Conservation (phyloP, 2,797 vertebrate genomes). For the Typhlichthys subterraneus region DNA sequence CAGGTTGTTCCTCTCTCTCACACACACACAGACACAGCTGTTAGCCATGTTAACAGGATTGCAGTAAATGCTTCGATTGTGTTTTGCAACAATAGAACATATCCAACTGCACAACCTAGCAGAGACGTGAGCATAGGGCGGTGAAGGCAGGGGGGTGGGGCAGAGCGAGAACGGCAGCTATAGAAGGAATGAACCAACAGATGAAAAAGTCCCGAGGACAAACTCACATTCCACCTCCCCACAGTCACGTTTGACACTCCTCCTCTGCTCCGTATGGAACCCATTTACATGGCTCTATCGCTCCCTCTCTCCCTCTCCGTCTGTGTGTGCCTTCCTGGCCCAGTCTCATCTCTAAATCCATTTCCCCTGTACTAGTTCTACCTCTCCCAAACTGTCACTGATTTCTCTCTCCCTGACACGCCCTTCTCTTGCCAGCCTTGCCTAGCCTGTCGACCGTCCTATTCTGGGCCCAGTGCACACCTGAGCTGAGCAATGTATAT, state of each 20-base stretch:
- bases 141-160: neutral
- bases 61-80: neutral
- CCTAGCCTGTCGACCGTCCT: neutral
- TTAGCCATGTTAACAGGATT: neutral
- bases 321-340: constrained; percentile 16
- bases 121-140: neutral
- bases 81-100: neutral
- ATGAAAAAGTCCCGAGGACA: constrained; percentile 43
- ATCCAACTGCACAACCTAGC: neutral
- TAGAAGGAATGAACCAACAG: constrained; percentile 15
- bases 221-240: constrained; percentile 56
- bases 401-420: constrained; percentile 27
- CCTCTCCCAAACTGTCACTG: constrained; percentile 19
- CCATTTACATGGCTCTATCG: constrained; percentile 50
- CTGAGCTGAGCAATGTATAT: constrained; percentile 26
- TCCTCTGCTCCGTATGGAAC: constrained; percentile 62
- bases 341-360: neutral
- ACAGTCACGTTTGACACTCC: constrained; percentile 61
- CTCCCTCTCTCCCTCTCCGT: constrained; percentile 17
- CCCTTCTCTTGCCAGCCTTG: constrained; percentile 34
- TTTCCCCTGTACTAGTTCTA: neutral
- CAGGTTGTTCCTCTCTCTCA: constrained; percentile 61
- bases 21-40: constrained; percentile 4
- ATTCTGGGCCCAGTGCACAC: no score
- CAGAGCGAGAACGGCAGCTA: neutral